A percentile compares a stretch with the other conserved stretches of the same genome.
Conservation (phyloP, 1,140 invertebrate species). For the Apis florea region DNA sequence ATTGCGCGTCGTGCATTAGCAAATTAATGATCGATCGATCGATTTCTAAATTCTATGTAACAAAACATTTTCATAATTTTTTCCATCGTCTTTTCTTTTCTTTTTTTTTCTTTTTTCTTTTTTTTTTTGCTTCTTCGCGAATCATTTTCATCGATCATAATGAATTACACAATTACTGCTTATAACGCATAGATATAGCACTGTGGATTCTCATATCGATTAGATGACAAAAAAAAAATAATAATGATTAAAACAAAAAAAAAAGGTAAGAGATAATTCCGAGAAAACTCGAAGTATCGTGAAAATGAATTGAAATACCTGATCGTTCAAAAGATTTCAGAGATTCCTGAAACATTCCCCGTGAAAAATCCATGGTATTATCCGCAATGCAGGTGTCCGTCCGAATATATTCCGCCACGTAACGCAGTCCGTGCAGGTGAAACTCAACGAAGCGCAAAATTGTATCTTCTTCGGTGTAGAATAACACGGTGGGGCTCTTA, state of each 20-base stretch:
- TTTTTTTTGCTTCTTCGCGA: no score
- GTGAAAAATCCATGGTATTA: slow-evolving; percentile 3
- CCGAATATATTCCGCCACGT: slow-evolving; percentile 24
- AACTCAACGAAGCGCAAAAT: slow-evolving; percentile 69
- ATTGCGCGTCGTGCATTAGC: neutral
- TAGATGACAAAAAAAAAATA: neutral
- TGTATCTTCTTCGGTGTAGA: slow-evolving; percentile 60
- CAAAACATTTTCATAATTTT: neutral
- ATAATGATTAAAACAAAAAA: neutral
- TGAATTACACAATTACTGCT: no score
- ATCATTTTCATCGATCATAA: no score
- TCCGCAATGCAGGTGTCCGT: slow-evolving; percentile 36
- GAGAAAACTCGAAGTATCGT: neutral
- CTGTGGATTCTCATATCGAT: no score
- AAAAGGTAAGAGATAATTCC: no score
- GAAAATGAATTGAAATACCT: neutral
- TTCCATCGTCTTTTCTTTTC: neutral
- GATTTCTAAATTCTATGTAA: slow-evolving; percentile 3
- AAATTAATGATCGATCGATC: neutral
- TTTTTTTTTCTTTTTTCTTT: no score
- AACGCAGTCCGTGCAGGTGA: slow-evolving; percentile 59
- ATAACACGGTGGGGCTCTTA: slow-evolving; percentile 46
- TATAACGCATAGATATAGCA: no score
- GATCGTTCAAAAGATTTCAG: neutral
- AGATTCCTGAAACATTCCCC: slow-evolving; percentile 4